Conservation (phyloP, 2,888 invertebrate species). For the Bombyx huttoni region DNA sequence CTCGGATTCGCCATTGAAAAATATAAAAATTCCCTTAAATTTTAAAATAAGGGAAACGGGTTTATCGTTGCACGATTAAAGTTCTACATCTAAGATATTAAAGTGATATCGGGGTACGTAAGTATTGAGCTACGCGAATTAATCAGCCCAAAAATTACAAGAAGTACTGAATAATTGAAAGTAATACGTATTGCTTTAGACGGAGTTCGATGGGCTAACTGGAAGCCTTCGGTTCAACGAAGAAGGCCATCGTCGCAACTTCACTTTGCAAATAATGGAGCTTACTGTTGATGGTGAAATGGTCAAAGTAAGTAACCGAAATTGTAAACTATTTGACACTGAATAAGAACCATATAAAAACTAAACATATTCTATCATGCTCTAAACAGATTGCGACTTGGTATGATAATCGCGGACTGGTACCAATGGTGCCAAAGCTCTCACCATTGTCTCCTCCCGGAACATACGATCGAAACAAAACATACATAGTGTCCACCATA, state of each 20-base stretch:
- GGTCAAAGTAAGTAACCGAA: conserved; percentile 76
- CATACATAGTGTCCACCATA: conserved; percentile 89
- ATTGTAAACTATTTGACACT: not conserved
- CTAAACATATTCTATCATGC: not conserved
- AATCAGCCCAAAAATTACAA: not conserved
- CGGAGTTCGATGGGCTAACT: conserved; percentile 89
- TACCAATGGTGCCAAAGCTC: conserved; percentile 80
- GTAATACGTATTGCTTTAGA: conserved; percentile 71
- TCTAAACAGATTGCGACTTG: conserved; percentile 82
- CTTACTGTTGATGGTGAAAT: conserved; percentile 91
- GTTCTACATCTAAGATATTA: too few relatives aligned
- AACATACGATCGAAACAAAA: conserved; percentile 84
- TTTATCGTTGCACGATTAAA: too few relatives aligned
- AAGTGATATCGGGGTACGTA: not conserved
- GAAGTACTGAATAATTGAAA: not conserved
- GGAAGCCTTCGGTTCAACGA: conserved; percentile 90
- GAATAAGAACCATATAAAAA: not conserved
- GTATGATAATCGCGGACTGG: conserved; percentile 85
- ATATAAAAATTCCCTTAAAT: conserved; percentile 14
- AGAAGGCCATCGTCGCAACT: conserved; percentile 87
- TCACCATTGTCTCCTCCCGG: conserved; percentile 75
- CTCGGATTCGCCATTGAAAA: conserved; percentile 14
- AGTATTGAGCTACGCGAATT: conserved; percentile 8
- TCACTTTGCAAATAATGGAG: conserved; percentile 89
- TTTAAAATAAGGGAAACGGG: conserved; percentile 2